Evolutionary conservation across 2,888 invertebrate species (phyloP).

Genomic region (Nematopogon swammerdamellus): DNA sequence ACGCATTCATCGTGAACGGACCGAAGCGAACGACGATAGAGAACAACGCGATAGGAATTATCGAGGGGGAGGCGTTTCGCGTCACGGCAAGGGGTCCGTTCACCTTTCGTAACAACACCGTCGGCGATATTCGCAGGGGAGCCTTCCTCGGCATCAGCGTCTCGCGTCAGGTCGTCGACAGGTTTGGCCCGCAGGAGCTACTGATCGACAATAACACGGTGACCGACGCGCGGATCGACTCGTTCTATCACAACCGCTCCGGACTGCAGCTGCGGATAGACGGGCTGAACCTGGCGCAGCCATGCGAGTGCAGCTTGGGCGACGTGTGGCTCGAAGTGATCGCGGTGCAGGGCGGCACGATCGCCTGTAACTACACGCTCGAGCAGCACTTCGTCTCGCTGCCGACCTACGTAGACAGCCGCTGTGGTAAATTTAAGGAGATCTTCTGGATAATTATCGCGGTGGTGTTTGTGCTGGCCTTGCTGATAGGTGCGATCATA

Average conservation of each 20-base stretch:
- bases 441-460: conserved; percentile 46
- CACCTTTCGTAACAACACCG: conserved; percentile 63
- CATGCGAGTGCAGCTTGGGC: conserved; percentile 55
- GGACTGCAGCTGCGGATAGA: conserved; percentile 56
- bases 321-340: conserved; percentile 33
- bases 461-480: conserved; percentile 39
- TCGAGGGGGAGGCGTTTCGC: conserved; percentile 66
- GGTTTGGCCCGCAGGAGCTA: conserved; percentile 44
- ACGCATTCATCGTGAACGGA: conserved; percentile 64
- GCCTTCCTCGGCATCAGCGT: conserved; percentile 61
- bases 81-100: conserved; percentile 60
- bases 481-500: conserved; percentile 43
- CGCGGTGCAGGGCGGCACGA: conserved; percentile 31
- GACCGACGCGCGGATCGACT: conserved; percentile 48
- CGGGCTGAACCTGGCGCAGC: conserved; percentile 55
- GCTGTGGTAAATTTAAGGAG: conserved; percentile 41
- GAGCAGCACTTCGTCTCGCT: conserved; percentile 33
- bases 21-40: conserved; percentile 61
- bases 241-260: conserved; percentile 55
- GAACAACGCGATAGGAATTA: conserved; percentile 52
- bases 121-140: conserved; percentile 54
- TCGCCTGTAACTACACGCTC: conserved; percentile 39
- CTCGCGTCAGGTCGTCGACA: conserved; percentile 40
- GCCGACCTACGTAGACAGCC: conserved; percentile 35
- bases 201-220: conserved; percentile 65